Evolutionary conservation across 2,888 invertebrate genomes (phyloP).

Genomic region (Drosophila anceps): DNA sequence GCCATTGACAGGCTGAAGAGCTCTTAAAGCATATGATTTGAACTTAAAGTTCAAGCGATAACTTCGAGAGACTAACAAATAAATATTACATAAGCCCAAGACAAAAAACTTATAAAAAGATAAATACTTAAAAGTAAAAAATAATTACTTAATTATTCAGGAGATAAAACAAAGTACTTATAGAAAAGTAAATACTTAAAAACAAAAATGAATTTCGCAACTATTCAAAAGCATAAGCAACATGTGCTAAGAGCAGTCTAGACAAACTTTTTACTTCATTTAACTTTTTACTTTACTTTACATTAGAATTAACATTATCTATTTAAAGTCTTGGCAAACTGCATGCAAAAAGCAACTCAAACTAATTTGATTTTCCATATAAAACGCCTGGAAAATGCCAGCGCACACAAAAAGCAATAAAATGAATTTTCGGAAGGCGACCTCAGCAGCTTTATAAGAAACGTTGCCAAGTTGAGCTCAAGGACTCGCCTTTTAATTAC

Average conservation of each 20-base stretch:
- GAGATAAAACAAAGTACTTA: neutral
- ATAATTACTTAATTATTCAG: too few relatives aligned
- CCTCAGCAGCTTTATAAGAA: conserved; percentile 9
- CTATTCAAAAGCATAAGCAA: neutral
- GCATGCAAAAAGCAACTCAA: neutral
- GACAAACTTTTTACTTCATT: neutral
- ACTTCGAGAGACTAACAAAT: neutral
- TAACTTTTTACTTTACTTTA: neutral
- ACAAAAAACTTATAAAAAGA: too few relatives aligned
- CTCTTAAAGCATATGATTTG: neutral
- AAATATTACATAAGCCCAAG: neutral
- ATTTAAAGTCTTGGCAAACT: neutral
- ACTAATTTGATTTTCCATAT: neutral
- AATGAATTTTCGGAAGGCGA: neutral
- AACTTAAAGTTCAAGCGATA: neutral
- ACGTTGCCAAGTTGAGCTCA: conserved; percentile 12
- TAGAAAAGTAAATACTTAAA: neutral
- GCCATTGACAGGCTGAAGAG: neutral
- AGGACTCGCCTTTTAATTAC: conserved; percentile 63
- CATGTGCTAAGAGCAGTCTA: neutral
- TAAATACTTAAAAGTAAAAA: neutral
- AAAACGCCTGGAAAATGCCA: neutral
- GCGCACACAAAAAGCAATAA: conserved; percentile 3
- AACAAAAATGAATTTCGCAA: neutral
- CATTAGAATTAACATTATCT: neutral